Base-by-base conservation (phyloP, 2,113 vertebrate genomes). In the Alectura lathami region DNA sequence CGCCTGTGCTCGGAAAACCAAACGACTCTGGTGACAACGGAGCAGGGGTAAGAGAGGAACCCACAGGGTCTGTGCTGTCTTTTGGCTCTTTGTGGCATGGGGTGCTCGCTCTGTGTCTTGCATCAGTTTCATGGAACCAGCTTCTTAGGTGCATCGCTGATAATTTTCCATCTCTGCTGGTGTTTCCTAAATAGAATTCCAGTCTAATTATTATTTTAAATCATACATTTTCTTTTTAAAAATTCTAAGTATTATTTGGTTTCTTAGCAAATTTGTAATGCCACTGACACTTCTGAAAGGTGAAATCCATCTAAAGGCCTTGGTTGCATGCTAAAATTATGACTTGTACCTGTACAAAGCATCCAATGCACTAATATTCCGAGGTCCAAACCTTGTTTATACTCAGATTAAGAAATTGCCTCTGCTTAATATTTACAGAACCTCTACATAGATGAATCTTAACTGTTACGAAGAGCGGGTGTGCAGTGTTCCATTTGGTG, bases 11-110 rank as follows among this genome's bases (percentile, higher is more conserved):
- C 97, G 22, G 98, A 98, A 67, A 97, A 42, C 70, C 98, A 98
- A 89, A 92, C 97, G 20, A 57, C 98, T 69, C 94, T 97, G 38
- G 76, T 96, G 53, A 93, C 96, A 14, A 83, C 96, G 1, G 98
- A 98, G 74, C 98, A 98, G 56, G 98, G 99, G 99, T 99, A 97
- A 98, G 98, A 95, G 64, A 43, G 66, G 21, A 87, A 59, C 27
- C 30, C 62, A 9, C 0, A 0, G 40, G 30, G 32, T 29, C 51
- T 3, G 0, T 4, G 6, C 20, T 29, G 5, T 47, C 57, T 79
- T 80, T 51, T 3, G 1, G 14, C 64, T 64, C 30, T 34, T 67
- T 56, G 34, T 30, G 8, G 27, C 53, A 32, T 2, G 3, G 29
- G 32, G 59, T 81, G 8, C 53, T 67, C 30, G 16, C 24, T 76